Evolutionary conservation across 2,113 vertebrate genomes (phyloP).

Genomic region (Chroicocephalus ridibundus): DNA sequence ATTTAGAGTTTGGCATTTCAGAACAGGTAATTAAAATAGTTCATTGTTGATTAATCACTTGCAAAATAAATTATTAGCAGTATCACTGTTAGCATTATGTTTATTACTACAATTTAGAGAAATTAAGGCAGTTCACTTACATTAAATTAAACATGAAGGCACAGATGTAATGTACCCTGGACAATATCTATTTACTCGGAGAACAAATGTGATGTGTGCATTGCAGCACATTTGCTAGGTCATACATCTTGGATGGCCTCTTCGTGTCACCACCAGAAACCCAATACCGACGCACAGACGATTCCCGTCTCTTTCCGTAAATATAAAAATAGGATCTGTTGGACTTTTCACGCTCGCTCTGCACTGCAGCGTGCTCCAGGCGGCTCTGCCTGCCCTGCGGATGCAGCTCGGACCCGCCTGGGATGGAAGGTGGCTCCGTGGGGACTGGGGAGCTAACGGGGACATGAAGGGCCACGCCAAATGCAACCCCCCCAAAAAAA

Average conservation of each 20-base stretch:
- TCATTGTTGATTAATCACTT: slow-evolving; percentile 51
- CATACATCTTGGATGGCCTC: slow-evolving; percentile 44
- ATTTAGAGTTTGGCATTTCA: slow-evolving; percentile 53
- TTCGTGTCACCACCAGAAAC: slow-evolving; percentile 27
- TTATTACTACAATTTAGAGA: slow-evolving; percentile 54
- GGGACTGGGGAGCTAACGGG: not conserved
- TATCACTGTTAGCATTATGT: slow-evolving; percentile 34
- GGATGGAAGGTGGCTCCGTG: not conserved
- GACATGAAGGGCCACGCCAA: not conserved
- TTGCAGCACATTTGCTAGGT: slow-evolving; percentile 51
- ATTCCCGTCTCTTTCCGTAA: not conserved
- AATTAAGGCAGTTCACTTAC: slow-evolving; percentile 62
- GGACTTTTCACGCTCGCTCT: not conserved
- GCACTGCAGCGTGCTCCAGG: not conserved
- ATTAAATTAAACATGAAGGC: slow-evolving; percentile 65
- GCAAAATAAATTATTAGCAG: slow-evolving; percentile 53
- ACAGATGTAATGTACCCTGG: slow-evolving; percentile 38
- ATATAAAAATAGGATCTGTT: slow-evolving; percentile 7
- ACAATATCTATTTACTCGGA: slow-evolving; percentile 43
- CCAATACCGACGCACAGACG: not conserved
- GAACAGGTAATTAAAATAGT: slow-evolving; percentile 64
- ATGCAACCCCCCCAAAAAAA: not conserved
- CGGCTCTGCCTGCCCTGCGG: not conserved
- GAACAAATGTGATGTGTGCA: slow-evolving; percentile 56
- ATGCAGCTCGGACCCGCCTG: not conserved